Percentiles rank a stretch among this genome's conserved stretches.
These are phyloP conservation scores for Ptilodon capucinus DNA, from an alignment of 2,888 invertebrate genomes.

Conservation along the genomic window DNA sequence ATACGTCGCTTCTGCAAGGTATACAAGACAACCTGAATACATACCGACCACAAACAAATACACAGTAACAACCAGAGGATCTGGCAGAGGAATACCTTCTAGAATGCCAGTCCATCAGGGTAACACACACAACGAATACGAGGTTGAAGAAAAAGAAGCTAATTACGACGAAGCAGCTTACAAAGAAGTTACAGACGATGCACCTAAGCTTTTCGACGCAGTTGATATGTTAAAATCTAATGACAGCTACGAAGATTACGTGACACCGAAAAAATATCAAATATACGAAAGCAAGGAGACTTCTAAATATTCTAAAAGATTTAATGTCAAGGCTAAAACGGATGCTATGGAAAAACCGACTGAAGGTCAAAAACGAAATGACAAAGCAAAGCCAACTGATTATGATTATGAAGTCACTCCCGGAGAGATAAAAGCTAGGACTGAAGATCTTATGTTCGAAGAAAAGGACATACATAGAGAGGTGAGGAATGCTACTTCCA, in stretches of 20 bases:
- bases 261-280: conserved; percentile 40
- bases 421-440: conserved; percentile 39
- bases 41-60: neutral
- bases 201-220: conserved; percentile 20
- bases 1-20: neutral
- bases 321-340: neutral
- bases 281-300: neutral
- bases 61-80: neutral
- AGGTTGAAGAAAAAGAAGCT: neutral
- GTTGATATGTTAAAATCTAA: conserved; percentile 29
- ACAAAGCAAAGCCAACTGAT: neutral
- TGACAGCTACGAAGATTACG: conserved; percentile 64
- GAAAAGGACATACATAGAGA: conserved; percentile 12
- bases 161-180: neutral
- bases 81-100: neutral
- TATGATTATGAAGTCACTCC: conserved; percentile 1
- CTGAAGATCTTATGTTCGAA: conserved; percentile 37
- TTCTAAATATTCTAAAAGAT: neutral
- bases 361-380: neutral
- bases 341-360: no score
- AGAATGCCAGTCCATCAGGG: neutral
- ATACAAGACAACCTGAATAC: neutral
- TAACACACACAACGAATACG: neutral
- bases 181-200: neutral
- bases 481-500: conserved; percentile 2